Conservation (phyloP, 2,797 vertebrate species). For the Lutjanus argentimaculatus region DNA sequence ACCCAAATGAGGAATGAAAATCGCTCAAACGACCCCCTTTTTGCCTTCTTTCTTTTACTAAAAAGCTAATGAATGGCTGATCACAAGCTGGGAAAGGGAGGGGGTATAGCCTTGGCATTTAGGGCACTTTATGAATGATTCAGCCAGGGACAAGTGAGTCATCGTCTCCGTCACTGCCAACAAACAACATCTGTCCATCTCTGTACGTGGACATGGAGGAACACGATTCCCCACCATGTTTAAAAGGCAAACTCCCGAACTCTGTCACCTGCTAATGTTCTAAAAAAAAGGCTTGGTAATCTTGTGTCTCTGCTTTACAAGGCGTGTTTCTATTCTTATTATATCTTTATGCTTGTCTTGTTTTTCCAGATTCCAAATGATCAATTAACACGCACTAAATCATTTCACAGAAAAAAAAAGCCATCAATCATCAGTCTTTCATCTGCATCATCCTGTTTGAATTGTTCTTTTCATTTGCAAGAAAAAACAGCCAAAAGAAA, state of each 20-base stretch:
- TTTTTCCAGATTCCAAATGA: constrained; percentile 35
- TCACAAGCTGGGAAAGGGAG: constrained; percentile 4
- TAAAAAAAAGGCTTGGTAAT: neutral
- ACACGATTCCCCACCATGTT: constrained; percentile 19
- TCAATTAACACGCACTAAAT: neutral
- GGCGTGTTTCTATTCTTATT: constrained; percentile 15
- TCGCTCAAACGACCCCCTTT: neutral
- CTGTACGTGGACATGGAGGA: constrained; percentile 13
- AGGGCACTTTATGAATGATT: constrained; percentile 62
- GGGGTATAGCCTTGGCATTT: constrained; percentile 17
- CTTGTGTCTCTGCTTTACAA: neutral
- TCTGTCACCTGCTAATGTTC: neutral
- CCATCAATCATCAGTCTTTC: neutral
- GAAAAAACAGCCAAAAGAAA: neutral
- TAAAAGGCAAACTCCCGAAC: constrained; percentile 1
- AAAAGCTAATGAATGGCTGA: constrained; percentile 35
- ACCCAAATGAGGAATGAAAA: constrained; percentile 45
- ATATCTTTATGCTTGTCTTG: constrained; percentile 1
- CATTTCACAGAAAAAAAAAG: neutral
- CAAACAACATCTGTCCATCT: constrained; percentile 57
- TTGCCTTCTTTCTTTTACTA: constrained; percentile 12
- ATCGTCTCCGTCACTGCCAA: neutral
- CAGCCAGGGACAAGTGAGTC: constrained; percentile 53
- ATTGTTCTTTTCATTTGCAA: neutral
- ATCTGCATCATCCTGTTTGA: neutral